Conservation (phyloP, 2,888 invertebrate species). For the Congeria kusceri region DNA sequence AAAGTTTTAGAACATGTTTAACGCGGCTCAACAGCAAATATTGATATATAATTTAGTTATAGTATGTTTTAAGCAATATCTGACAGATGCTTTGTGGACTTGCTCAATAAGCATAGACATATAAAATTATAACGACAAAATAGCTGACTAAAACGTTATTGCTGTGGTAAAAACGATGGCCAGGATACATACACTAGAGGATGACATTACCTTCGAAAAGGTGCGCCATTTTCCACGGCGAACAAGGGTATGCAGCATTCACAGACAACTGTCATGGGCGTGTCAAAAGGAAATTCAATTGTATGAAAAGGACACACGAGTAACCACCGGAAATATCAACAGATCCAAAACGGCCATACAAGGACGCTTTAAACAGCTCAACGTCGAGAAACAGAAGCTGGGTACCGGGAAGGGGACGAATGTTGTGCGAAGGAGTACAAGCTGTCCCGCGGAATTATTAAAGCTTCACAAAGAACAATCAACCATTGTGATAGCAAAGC, state of each 20-base stretch:
- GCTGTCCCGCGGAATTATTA: conserved; percentile 39
- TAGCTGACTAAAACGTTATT: too few species aligned
- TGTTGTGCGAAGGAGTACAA: conserved; percentile 18
- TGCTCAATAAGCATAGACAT: not conserved
- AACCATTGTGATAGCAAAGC: not conserved
- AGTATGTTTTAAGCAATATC: not conserved
- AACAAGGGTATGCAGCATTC: conserved; percentile 67
- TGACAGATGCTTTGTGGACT: not conserved
- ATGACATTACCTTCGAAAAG: conserved; percentile 71
- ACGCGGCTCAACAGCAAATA: too few species aligned
- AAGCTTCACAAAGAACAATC: not conserved
- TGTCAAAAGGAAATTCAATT: conserved; percentile 66
- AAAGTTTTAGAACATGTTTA: not conserved
- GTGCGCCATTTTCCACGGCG: conserved; percentile 67
- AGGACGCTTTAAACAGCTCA: conserved; percentile 59
- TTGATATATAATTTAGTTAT: not conserved
- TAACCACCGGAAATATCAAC: conserved; percentile 59
- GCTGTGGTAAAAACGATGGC: conserved; percentile 19
- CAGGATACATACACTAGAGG: conserved; percentile 63
- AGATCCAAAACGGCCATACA: conserved; percentile 65
- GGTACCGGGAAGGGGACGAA: not conserved
- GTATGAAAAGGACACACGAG: conserved; percentile 64
- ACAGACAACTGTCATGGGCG: conserved; percentile 70
- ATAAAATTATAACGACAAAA: not conserved
- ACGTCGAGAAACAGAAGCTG: conserved; percentile 37